Evolutionary conservation across 2,113 vertebrate genomes (phyloP).

Genomic region (Phylloscopus whistleri): DNA sequence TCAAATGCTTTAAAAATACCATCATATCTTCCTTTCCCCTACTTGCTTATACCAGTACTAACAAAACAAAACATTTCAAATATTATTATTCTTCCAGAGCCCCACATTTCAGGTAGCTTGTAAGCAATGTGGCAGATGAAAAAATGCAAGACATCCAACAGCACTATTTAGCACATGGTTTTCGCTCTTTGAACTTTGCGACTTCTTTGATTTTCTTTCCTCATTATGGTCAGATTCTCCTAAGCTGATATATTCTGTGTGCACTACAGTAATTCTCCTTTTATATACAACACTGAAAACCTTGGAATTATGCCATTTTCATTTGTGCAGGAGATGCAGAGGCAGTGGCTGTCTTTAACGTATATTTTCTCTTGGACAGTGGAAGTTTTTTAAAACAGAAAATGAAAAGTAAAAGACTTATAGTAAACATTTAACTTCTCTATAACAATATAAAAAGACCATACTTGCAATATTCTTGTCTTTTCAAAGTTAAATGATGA

Average conservation of each 20-base stretch:
- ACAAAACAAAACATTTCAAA: not conserved
- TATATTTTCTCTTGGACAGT: not conserved
- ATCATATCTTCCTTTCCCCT: not conserved
- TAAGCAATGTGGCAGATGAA: not conserved
- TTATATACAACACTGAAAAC: constrained; percentile 44
- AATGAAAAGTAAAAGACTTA: not conserved
- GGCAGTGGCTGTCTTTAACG: not conserved
- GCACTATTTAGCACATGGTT: not conserved
- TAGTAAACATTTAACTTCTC: not conserved
- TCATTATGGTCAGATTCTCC: constrained; percentile 38
- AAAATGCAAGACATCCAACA: not conserved
- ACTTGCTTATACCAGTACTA: not conserved
- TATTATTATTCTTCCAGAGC: not conserved
- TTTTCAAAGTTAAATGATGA: constrained; percentile 6
- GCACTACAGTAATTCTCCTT: constrained; percentile 42
- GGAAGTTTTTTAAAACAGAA: not conserved
- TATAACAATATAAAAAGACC: not conserved
- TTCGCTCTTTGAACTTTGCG: constrained; percentile 36
- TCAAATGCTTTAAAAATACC: not conserved
- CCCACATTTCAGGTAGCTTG: not conserved
- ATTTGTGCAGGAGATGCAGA: constrained; percentile 6
- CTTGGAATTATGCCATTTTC: constrained; percentile 51
- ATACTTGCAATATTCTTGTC: not conserved
- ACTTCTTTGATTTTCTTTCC: constrained; percentile 50
- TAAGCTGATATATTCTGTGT: constrained; percentile 21